Evolutionary conservation across 2,888 invertebrate species (phyloP).

Genomic region (Poecilus cupreus): DNA sequence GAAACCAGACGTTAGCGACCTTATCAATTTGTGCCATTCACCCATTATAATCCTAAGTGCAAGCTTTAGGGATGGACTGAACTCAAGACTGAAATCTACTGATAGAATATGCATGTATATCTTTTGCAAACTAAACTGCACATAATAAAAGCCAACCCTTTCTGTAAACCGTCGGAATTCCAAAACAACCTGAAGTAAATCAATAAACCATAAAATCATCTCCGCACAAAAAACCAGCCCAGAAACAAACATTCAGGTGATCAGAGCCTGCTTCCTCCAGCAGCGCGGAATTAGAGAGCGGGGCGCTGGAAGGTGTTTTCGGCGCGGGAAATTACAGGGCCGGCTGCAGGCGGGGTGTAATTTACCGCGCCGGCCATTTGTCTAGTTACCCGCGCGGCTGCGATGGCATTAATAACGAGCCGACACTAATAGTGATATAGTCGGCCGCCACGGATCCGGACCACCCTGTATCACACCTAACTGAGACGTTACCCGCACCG

Average conservation of each 20-base stretch:
- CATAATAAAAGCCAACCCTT: too few relatives aligned
- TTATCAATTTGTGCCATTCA: too few relatives aligned
- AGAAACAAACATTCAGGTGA: conserved; percentile 66
- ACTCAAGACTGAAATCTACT: too few relatives aligned
- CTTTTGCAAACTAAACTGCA: too few relatives aligned
- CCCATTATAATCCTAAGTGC: too few relatives aligned
- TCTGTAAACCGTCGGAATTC: background rate
- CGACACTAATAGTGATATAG: conserved; percentile 30
- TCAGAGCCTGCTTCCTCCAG: conserved; percentile 63
- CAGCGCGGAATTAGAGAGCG: conserved; percentile 52
- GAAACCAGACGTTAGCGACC: too few relatives aligned
- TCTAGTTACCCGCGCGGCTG: conserved; percentile 25
- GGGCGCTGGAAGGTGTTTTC: conserved; percentile 66
- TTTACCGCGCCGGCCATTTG: conserved; percentile 64
- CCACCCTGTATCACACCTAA: conserved; percentile 32
- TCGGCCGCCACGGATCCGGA: background rate
- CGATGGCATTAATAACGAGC: conserved; percentile 39
- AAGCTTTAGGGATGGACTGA: too few relatives aligned
- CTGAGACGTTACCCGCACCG: background rate
- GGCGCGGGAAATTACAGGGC: conserved; percentile 70
- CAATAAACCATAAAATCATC: conserved; percentile 1
- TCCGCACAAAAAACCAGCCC: background rate
- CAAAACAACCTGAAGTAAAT: conserved; percentile 8
- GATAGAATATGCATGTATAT: too few relatives aligned
- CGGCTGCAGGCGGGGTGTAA: conserved; percentile 69